A percentile compares a stretch with the other conserved stretches of the same genome.
These are phyloP conservation scores for Mirza zaza DNA, from an alignment of 2,113 vertebrate genomes.

Conservation along the genomic window DNA sequence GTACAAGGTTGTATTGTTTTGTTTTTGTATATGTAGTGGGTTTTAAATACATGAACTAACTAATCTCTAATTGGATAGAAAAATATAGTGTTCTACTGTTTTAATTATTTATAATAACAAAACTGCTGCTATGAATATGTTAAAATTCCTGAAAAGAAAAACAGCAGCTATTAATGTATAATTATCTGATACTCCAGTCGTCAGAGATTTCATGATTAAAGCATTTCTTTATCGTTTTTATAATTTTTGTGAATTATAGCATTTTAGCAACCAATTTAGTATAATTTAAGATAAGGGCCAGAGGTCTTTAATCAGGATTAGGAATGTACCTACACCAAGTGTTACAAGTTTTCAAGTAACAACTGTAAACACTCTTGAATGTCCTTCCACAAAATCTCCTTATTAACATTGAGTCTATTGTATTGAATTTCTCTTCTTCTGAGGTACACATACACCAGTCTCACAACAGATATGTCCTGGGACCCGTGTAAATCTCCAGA, in stretches of 20 bases:
- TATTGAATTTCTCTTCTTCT: background rate
- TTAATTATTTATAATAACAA: constrained; percentile 56
- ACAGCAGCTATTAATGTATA: background rate
- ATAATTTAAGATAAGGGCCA: background rate
- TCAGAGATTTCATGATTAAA: constrained; percentile 36
- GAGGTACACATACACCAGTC: background rate
- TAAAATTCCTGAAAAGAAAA: constrained; percentile 38
- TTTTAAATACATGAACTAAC: constrained; percentile 41
- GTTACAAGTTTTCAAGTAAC: background rate
- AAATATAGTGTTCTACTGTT: constrained; percentile 9
- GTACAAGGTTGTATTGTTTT: background rate
- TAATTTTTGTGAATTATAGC: constrained; percentile 11
- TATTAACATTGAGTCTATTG: background rate
- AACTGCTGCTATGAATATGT: constrained; percentile 7
- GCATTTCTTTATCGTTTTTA: constrained; percentile 29
- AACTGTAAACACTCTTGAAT: background rate
- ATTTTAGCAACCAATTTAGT: constrained; percentile 30
- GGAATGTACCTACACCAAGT: background rate
- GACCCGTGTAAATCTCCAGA: background rate
- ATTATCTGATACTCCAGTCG: constrained; percentile 24
- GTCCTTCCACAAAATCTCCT: background rate
- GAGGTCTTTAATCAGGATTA: background rate
- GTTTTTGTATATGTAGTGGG: constrained; percentile 34
- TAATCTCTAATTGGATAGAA: constrained; percentile 51
- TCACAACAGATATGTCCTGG: background rate